Conservation (phyloP, 1,140 invertebrate genomes). For the Rhagoletis zephyria region DNA sequence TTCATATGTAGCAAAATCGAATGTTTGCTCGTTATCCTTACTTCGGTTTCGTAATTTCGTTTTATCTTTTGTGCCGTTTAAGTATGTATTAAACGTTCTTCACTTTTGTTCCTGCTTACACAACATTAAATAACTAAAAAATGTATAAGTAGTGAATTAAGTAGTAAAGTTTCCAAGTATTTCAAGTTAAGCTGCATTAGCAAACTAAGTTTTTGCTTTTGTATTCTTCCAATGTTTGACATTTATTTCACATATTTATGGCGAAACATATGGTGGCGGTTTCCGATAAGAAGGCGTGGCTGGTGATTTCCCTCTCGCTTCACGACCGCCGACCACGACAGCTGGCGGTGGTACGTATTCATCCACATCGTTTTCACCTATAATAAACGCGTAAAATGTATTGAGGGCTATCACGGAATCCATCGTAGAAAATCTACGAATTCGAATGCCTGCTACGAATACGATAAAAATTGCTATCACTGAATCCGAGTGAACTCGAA, state of each 20-base stretch:
- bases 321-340: slow-evolving; percentile 81
- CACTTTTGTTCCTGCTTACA: neutral
- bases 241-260: slow-evolving; percentile 78
- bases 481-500: too few species aligned
- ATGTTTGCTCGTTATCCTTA: slow-evolving; percentile 10
- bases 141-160: slow-evolving; percentile 46
- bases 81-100: neutral
- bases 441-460: too few species aligned
- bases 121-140: slow-evolving; percentile 37
- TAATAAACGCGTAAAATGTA: neutral
- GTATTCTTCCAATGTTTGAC: neutral
- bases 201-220: neutral
- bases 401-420: too few species aligned
- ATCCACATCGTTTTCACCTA: slow-evolving; percentile 75
- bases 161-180: slow-evolving; percentile 37
- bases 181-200: slow-evolving; percentile 3
- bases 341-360: slow-evolving; percentile 87
- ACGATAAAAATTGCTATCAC: too few species aligned
- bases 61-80: slow-evolving; percentile 15
- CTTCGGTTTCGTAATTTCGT: slow-evolving; percentile 12
- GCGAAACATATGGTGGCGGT: slow-evolving; percentile 92
- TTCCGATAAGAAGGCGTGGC: slow-evolving; percentile 90
- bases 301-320: slow-evolving; percentile 76
- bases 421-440: too few species aligned
- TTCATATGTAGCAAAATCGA: neutral